These are phyloP conservation scores for Folsomia candida DNA, from an alignment of 2,888 invertebrate species.

Conservation along the genomic window DNA sequence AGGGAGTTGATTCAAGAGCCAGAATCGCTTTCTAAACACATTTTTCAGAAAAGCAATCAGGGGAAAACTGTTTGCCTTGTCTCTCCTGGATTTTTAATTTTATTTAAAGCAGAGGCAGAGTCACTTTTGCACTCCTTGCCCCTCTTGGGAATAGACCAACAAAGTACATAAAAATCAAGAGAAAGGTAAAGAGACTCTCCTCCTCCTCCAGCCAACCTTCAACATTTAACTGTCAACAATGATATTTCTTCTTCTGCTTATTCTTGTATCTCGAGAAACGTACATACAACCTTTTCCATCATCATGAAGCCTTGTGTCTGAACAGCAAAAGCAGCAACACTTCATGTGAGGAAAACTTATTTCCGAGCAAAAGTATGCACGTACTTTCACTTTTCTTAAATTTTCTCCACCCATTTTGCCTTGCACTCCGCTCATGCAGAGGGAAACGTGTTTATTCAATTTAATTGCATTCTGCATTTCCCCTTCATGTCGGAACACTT, in stretches of 20 bases:
- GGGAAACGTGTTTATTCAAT: not conserved
- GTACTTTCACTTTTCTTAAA: not conserved
- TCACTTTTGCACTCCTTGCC: slow-evolving; percentile 3
- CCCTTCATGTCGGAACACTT: too few relatives aligned
- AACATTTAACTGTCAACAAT: slow-evolving; percentile 6
- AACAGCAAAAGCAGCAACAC: not conserved
- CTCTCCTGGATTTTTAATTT: slow-evolving; percentile 44
- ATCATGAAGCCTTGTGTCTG: too few relatives aligned
- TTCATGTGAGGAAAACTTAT: not conserved
- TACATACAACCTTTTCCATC: too few relatives aligned
- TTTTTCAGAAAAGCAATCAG: slow-evolving; percentile 38
- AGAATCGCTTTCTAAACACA: slow-evolving; percentile 6
- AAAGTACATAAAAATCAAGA: slow-evolving; percentile 16
- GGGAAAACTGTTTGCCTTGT: slow-evolving; percentile 39
- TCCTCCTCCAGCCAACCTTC: slow-evolving; percentile 5
- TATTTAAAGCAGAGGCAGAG: slow-evolving; percentile 37
- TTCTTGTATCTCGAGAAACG: not conserved
- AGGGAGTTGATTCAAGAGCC: slow-evolving; percentile 30
- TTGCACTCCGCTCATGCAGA: too few relatives aligned
- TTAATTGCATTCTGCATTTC: not conserved
- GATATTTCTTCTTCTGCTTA: not conserved
- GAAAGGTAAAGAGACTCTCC: slow-evolving; percentile 11
- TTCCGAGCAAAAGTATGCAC: not conserved
- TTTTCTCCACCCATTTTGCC: not conserved
- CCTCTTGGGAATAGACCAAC: slow-evolving; percentile 13